Conservation (phyloP, 2,888 invertebrate genomes). For the Acrocera orbiculus region DNA sequence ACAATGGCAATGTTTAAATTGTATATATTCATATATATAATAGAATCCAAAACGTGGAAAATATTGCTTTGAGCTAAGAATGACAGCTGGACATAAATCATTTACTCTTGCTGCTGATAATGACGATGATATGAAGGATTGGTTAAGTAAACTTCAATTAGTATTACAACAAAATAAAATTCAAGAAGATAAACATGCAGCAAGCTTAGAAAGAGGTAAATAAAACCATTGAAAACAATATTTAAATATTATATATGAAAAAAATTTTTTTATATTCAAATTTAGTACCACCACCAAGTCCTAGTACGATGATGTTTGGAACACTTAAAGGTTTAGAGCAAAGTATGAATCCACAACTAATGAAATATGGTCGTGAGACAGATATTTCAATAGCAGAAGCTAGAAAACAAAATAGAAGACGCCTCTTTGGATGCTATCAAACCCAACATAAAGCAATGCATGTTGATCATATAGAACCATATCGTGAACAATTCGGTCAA, state of each 20-base stretch:
- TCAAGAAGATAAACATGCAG: slow-evolving; percentile 59
- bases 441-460: slow-evolving; percentile 27
- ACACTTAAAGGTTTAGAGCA: slow-evolving; percentile 77
- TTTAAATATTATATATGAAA: not conserved
- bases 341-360: slow-evolving; percentile 81
- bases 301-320: slow-evolving; percentile 50
- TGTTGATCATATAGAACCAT: slow-evolving; percentile 48
- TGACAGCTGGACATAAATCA: slow-evolving; percentile 71
- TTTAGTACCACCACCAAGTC: slow-evolving; percentile 40
- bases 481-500: slow-evolving; percentile 74
- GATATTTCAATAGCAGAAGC: slow-evolving; percentile 70
- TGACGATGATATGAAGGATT: slow-evolving; percentile 63
- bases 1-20: not conserved
- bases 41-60: slow-evolving; percentile 71
- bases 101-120: slow-evolving; percentile 75
- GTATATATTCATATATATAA: slow-evolving; percentile 12
- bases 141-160: slow-evolving; percentile 65
- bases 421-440: slow-evolving; percentile 56
- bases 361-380: slow-evolving; percentile 79
- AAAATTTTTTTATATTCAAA: not conserved
- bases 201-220: slow-evolving; percentile 41
- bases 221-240: not conserved
- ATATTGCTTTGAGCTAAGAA: slow-evolving; percentile 72
- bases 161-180: slow-evolving; percentile 69
- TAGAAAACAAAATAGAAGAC: slow-evolving; percentile 59